phyloP scores from a whole-genome alignment of 2,797 vertebrate species.

The Dermochelys coriacea region DNA sequence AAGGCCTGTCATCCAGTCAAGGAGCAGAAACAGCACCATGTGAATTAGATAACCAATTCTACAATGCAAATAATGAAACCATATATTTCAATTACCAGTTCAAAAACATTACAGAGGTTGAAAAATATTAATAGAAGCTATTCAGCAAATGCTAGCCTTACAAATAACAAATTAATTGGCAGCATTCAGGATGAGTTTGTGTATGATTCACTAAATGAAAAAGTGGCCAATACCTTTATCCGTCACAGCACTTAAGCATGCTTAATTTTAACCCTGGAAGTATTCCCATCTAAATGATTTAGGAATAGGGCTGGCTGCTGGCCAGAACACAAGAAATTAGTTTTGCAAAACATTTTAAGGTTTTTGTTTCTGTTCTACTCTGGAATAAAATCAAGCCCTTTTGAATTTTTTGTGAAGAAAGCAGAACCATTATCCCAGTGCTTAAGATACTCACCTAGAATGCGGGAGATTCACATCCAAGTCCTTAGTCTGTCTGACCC shows the following conservation, averaged over 20 bases:
- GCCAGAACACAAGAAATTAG: too few species aligned
- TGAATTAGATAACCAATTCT: too few species aligned
- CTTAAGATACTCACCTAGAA: not conserved
- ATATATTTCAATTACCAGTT: not conserved
- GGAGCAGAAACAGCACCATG: not conserved
- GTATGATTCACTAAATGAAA: not conserved
- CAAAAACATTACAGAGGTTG: not conserved
- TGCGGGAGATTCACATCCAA: too few species aligned
- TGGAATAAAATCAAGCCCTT: too few species aligned
- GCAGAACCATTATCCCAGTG: too few species aligned
- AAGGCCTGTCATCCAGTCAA: not conserved
- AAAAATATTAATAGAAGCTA: not conserved
- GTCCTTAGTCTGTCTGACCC: not conserved
- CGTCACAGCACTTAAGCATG: not conserved
- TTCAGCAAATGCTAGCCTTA: slow-evolving; percentile 20
- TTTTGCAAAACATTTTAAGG: too few species aligned
- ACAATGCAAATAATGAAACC: too few species aligned
- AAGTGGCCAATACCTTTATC: not conserved
- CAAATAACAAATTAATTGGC: not conserved
- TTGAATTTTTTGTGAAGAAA: too few species aligned
- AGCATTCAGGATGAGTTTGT: not conserved
- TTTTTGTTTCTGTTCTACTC: too few species aligned
- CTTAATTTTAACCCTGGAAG: not conserved
- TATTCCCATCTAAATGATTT: not conserved
- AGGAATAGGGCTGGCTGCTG: too few species aligned